Percentiles rank a stretch among this genome's conserved stretches.
Evolutionary conservation across 1,140 invertebrate genomes (phyloP).

Genomic region (Yoshiicerus persimilis): DNA sequence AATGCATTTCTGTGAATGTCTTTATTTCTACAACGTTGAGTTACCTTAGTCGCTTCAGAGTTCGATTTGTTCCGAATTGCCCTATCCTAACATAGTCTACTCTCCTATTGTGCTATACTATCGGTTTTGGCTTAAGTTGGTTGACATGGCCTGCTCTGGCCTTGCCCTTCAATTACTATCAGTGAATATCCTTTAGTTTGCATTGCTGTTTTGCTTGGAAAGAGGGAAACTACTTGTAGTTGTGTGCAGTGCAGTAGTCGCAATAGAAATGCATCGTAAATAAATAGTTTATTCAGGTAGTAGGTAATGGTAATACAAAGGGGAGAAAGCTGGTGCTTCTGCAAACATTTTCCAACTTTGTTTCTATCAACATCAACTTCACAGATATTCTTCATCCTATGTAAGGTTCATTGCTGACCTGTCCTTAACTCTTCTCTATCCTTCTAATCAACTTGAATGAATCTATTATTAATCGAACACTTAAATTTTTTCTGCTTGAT

Average conservation of each 20-base stretch:
- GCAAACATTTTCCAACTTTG: not conserved
- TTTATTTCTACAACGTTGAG: not conserved
- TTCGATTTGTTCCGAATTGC: not conserved
- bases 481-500: not conserved
- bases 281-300: constrained; percentile 18
- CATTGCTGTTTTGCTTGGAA: not conserved
- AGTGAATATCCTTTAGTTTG: not conserved
- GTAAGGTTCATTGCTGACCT: not conserved
- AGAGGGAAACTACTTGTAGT: not conserved
- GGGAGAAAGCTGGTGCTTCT: not conserved
- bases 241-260: not conserved
- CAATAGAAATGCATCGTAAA: constrained; percentile 2
- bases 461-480: not conserved
- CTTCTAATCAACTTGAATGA: not conserved
- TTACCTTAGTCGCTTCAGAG: not conserved
- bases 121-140: too few relatives aligned
- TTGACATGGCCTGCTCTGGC: not conserved
- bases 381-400: not conserved
- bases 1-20: not conserved
- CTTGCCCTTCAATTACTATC: constrained; percentile 6
- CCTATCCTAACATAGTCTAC: not conserved
- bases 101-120: not conserved
- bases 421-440: not conserved
- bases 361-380: not conserved
- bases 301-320: not conserved